Percentiles rank a stretch among this genome's conserved stretches.
Evolutionary conservation across 2,888 invertebrate genomes (phyloP).

Genomic region (Saturnia pavonia): DNA sequence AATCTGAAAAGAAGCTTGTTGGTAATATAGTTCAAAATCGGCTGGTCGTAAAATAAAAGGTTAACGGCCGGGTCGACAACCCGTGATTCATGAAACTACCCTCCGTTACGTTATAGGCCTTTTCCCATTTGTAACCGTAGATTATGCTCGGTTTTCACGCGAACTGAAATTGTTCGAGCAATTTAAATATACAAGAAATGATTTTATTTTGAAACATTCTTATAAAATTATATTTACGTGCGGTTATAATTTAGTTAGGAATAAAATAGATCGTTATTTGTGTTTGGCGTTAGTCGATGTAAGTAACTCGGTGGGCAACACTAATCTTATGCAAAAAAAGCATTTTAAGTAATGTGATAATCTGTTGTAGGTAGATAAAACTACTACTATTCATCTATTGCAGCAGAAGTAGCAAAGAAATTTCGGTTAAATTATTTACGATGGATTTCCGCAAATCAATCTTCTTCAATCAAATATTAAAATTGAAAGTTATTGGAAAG

Average conservation of each 20-base stretch:
- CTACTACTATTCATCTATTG: too few species aligned
- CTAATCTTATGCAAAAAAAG: too few species aligned
- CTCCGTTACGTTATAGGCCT: slow-evolving; percentile 53
- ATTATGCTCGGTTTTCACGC: slow-evolving; percentile 43
- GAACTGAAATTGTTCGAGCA: slow-evolving; percentile 29
- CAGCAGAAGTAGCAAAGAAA: too few species aligned
- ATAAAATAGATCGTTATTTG: background rate
- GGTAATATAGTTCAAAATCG: slow-evolving; percentile 31
- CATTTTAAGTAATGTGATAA: too few species aligned
- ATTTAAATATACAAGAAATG: slow-evolving; percentile 20
- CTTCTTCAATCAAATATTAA: too few species aligned
- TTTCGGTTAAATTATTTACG: too few species aligned
- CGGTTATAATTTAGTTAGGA: background rate
- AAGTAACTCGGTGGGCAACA: background rate
- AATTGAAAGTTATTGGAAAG: too few species aligned
- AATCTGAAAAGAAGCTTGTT: slow-evolving; percentile 28
- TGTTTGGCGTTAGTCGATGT: too few species aligned
- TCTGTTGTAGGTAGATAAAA: too few species aligned
- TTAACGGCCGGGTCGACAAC: slow-evolving; percentile 58
- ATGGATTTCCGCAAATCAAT: too few species aligned
- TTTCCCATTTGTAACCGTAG: slow-evolving; percentile 50
- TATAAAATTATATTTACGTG: slow-evolving; percentile 3
- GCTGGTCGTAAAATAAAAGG: slow-evolving; percentile 35
- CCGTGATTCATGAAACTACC: slow-evolving; percentile 66
- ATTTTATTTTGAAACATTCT: slow-evolving; percentile 16